Conservation (phyloP, 2,888 invertebrate genomes). For the Erpobdella octoculata region DNA sequence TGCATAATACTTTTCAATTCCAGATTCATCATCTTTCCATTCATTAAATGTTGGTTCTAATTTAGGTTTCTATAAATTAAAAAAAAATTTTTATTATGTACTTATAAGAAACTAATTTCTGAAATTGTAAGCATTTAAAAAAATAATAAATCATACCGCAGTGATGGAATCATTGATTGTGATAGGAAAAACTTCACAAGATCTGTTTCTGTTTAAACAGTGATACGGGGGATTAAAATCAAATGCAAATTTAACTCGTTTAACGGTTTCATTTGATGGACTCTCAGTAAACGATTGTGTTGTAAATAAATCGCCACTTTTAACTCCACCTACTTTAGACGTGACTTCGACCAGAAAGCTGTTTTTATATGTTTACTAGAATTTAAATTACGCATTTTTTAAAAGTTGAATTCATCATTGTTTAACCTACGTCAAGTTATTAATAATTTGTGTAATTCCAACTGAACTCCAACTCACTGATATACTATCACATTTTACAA, state of each 20-base stretch:
- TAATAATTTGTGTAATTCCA: too few relatives aligned
- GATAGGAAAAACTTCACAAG: constrained; percentile 21
- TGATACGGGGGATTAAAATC: background rate
- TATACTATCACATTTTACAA: too few relatives aligned
- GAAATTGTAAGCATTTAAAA: background rate
- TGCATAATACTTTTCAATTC: constrained; percentile 4
- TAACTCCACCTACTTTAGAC: too few relatives aligned
- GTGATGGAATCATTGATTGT: constrained; percentile 21
- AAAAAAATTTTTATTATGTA: background rate
- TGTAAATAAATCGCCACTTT: too few relatives aligned
- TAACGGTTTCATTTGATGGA: background rate
- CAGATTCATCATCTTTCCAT: constrained; percentile 24
- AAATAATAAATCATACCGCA: background rate
- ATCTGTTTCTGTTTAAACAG: background rate
- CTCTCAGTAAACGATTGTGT: background rate
- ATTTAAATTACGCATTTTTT: too few relatives aligned
- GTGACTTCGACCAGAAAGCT: too few relatives aligned
- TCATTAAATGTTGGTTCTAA: constrained; percentile 18
- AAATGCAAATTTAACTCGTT: background rate
- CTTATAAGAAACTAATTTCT: background rate
- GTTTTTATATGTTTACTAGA: too few relatives aligned
- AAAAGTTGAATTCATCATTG: too few relatives aligned
- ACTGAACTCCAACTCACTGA: too few relatives aligned
- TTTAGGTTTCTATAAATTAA: constrained; percentile 3
- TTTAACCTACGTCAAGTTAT: too few relatives aligned